Evolutionary conservation across 2,888 invertebrate species (phyloP), one percentile per base, ranked within the genome.

Genomic region (Sinohyriopsis cumingii): DNA sequence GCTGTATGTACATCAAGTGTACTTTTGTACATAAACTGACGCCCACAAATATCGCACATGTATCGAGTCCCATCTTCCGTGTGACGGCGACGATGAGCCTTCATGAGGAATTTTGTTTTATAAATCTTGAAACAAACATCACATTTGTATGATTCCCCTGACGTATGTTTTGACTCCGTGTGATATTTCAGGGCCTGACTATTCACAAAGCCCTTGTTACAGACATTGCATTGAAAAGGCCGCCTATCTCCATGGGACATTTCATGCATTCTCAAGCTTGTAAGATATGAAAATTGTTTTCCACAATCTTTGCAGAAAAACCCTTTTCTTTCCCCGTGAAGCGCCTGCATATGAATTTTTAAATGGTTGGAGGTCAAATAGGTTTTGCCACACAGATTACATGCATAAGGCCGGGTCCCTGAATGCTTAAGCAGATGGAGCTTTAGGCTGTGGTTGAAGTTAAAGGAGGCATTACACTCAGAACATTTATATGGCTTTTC

Each of bases 281-380:
- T 86, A 28, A 81, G 84, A 67, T 88, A 87, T 1, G 85, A 82
- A 71, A 88, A 87, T 9, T 70, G 67, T 70, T 88, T 88, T 3
- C 84, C 82, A 77, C 88, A 88, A 12, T 78, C 71, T 24, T 75
- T 68, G 67, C 88, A 88, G 1, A 71, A 63, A 66, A 78, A 86
- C 54, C 77, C 79, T 61, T 82, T 82, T 55, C 71, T 76, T 2
- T 76, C 73, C 0, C 76, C 74, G 33, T 88, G 88, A n/a, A 83
- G 80, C 3, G 85, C 87, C 55, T 81, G 76, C n/a, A 80, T 68
- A 66, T 88, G 88, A 45, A 79, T 82, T 67, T 87, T 87, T 9
- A 88, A 80, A 72, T 88, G 88, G 45, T 80, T 82, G 5, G 84
- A 73, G 1, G 87, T 87, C 18, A 88, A 82, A 67, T 88, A 88